These are phyloP conservation scores for Apamea crenata DNA, from an alignment of 2,888 invertebrate genomes.

Conservation along the genomic window DNA sequence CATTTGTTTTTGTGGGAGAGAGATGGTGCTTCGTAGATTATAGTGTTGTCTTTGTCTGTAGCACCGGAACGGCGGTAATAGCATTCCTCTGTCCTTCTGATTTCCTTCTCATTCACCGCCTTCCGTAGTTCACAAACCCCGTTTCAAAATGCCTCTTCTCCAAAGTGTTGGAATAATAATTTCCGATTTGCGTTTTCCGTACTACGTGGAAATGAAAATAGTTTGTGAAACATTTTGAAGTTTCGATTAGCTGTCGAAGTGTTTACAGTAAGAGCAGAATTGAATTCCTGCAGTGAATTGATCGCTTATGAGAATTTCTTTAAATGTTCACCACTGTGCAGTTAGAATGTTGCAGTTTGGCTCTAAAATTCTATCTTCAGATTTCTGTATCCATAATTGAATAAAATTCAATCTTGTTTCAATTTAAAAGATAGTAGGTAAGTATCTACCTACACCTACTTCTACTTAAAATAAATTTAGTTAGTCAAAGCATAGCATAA, in stretches of 20 bases:
- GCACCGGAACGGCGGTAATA: background rate
- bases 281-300: background rate
- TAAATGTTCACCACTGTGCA: background rate
- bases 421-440: background rate
- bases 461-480: background rate
- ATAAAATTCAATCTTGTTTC: background rate
- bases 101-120: background rate
- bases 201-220: constrained; percentile 30
- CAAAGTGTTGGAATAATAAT: constrained; percentile 14
- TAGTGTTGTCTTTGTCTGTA: background rate
- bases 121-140: background rate
- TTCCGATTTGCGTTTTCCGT: constrained; percentile 6
- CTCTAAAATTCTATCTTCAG: background rate
- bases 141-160: constrained; percentile 8
- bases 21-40: background rate
- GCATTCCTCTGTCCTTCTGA: background rate
- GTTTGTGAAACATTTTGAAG: constrained; percentile 23
- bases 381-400: background rate
- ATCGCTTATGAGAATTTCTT: background rate
- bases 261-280: background rate
- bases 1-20: background rate
- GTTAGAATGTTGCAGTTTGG: background rate
- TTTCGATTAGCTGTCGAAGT: constrained; percentile 20
- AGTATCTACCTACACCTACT: background rate
- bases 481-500: background rate